phyloP scores from a whole-genome alignment of 2,797 vertebrate genomes.

The Protonibea diacanthus region DNA sequence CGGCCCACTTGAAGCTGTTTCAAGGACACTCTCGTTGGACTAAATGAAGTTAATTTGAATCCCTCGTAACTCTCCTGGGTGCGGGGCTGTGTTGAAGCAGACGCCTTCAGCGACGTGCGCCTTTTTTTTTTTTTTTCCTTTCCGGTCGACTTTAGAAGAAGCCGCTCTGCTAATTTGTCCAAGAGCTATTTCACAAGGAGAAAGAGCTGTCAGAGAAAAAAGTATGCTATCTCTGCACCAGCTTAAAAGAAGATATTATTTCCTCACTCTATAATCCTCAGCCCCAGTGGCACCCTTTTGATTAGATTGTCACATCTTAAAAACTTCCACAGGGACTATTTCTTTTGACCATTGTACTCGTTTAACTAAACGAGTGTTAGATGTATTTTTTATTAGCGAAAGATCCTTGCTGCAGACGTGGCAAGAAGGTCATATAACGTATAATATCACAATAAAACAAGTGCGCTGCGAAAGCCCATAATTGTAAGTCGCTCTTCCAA shows the following conservation, averaged over 20 bases:
- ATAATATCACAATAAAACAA: constrained; percentile 35
- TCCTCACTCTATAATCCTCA: constrained; percentile 73
- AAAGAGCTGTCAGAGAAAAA: constrained; percentile 79
- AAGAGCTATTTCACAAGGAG: constrained; percentile 82
- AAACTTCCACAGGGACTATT: constrained; percentile 64
- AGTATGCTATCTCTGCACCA: constrained; percentile 70
- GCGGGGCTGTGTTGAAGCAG: constrained; percentile 70
- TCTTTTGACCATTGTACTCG: constrained; percentile 65
- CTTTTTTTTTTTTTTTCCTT: constrained; percentile 67
- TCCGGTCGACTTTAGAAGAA: constrained; percentile 80
- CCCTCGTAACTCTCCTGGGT: constrained; percentile 82
- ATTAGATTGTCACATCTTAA: constrained; percentile 79
- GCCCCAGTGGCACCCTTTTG: constrained; percentile 74
- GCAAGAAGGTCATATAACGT: constrained; percentile 46
- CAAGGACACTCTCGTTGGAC: constrained; percentile 86
- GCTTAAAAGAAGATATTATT: constrained; percentile 82
- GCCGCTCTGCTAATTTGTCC: constrained; percentile 84
- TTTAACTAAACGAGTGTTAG: constrained; percentile 67
- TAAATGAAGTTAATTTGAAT: constrained; percentile 89
- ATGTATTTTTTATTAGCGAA: constrained; percentile 62
- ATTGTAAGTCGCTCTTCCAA: constrained; percentile 53
- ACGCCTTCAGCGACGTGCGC: constrained; percentile 78
- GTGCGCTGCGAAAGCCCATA: constrained; percentile 35
- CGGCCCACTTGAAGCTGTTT: constrained; percentile 83
- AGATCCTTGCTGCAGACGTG: constrained; percentile 45